Conservation (phyloP, 1,140 invertebrate genomes). For the Hydropsyche tenuis region DNA sequence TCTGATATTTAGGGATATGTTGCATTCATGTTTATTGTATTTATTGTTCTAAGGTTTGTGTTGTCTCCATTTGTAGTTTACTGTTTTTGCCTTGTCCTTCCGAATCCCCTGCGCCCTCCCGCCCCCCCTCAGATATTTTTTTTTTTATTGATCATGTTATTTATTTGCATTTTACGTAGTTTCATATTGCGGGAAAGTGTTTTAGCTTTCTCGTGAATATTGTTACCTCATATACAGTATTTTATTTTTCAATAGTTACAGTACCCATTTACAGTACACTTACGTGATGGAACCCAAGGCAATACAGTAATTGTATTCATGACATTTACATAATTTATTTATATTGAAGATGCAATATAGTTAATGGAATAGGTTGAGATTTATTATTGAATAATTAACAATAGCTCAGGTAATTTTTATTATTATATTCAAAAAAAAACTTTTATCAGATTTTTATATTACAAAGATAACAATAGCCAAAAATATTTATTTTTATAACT, state of each 20-base stretch:
- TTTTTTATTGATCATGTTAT: background rate
- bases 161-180: conserved; percentile 3
- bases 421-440: conserved; percentile 33
- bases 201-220: conserved; percentile 37
- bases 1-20: conserved; percentile 65
- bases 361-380: conserved; percentile 43
- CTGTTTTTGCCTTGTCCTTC: conserved; percentile 45
- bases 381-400: conserved; percentile 47
- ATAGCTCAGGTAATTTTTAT: conserved; percentile 48
- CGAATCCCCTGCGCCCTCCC: background rate
- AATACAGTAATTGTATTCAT: conserved; percentile 49
- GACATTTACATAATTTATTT: conserved; percentile 50
- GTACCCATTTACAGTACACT: conserved; percentile 50
- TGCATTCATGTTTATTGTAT: conserved; percentile 65
- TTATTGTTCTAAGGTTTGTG: conserved; percentile 57
- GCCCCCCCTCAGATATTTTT: background rate
- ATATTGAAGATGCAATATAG: conserved; percentile 49
- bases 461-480: conserved; percentile 50
- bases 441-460: conserved; percentile 45
- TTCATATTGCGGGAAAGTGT: conserved; percentile 35
- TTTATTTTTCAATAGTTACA: conserved; percentile 40
- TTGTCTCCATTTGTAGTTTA: conserved; percentile 47
- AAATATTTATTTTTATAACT: conserved; percentile 50
- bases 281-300: conserved; percentile 41
- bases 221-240: conserved; percentile 40